Evolutionary conservation across 2,888 invertebrate genomes (phyloP).

Genomic region (Apoda limacodes): DNA sequence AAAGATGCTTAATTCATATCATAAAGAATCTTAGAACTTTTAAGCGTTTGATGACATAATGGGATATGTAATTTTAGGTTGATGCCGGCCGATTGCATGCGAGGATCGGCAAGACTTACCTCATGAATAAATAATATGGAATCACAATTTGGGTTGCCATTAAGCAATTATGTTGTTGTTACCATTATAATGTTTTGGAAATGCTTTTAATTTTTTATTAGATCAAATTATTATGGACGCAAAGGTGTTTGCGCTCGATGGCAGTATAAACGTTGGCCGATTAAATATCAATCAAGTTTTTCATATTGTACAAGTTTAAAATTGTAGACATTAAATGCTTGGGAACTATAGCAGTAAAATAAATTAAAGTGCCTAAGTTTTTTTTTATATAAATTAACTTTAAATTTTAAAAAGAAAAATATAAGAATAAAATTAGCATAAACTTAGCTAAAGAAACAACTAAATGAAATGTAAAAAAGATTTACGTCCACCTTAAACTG

Average conservation of each 20-base stretch:
- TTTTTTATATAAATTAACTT: too few species aligned
- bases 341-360: too few species aligned
- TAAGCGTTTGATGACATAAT: conserved; percentile 67
- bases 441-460: too few species aligned
- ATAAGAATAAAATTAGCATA: too few species aligned
- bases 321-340: too few species aligned
- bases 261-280: conserved; percentile 41
- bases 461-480: too few species aligned
- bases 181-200: conserved; percentile 60
- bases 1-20: conserved; percentile 51
- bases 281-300: conserved; percentile 61
- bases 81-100: conserved; percentile 44
- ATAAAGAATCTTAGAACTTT: conserved; percentile 60
- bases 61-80: conserved; percentile 55
- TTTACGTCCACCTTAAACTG: too few species aligned
- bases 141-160: conserved; percentile 60
- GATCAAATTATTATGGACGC: conserved; percentile 48
- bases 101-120: conserved; percentile 42
- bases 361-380: too few species aligned
- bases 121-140: conserved; percentile 66
- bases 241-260: conserved; percentile 47
- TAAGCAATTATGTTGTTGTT: conserved; percentile 65
- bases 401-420: too few species aligned
- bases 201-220: conserved; percentile 69
- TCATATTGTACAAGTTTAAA: too few species aligned